Percentiles rank a stretch among this genome's conserved stretches.
These are phyloP conservation scores for Dendrocopos noguchii DNA, from an alignment of 2,113 vertebrate species.

Conservation along the genomic window DNA sequence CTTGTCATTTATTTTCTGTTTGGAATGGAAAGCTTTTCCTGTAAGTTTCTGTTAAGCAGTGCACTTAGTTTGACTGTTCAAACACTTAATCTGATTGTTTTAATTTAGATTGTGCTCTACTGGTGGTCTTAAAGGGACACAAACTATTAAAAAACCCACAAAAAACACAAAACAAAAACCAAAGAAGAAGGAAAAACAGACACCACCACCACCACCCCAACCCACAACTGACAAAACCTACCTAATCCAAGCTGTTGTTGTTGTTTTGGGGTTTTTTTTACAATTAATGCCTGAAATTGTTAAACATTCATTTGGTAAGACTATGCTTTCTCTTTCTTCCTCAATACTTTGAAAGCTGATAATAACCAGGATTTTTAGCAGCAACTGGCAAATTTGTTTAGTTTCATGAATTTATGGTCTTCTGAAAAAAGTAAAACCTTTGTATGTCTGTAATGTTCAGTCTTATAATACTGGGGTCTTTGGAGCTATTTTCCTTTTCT, in stretches of 20 bases:
- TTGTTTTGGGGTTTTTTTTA: neutral
- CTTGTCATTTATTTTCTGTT: constrained; percentile 39
- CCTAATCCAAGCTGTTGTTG: neutral
- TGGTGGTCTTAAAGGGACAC: neutral
- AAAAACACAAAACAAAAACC: too few relatives aligned
- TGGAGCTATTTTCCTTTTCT: neutral
- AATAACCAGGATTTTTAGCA: neutral
- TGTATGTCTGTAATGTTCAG: neutral
- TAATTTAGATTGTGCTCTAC: neutral
- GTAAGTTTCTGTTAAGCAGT: constrained; percentile 17
- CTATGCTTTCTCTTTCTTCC: neutral
- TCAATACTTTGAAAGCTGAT: neutral
- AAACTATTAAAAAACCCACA: neutral
- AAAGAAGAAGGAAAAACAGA: too few relatives aligned
- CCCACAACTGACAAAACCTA: neutral
- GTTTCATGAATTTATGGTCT: neutral
- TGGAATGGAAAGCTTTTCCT: neutral
- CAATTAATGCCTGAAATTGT: neutral
- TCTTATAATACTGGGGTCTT: neutral
- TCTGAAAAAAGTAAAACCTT: neutral
- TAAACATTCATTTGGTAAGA: neutral
- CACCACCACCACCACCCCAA: neutral
- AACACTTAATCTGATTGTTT: neutral
- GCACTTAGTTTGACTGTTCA: constrained; percentile 1
- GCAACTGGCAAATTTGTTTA: neutral